Percentiles rank a stretch among this genome's conserved stretches.
Evolutionary conservation across 2,888 invertebrate species (phyloP).

Genomic region (Geophilus truncorum): DNA sequence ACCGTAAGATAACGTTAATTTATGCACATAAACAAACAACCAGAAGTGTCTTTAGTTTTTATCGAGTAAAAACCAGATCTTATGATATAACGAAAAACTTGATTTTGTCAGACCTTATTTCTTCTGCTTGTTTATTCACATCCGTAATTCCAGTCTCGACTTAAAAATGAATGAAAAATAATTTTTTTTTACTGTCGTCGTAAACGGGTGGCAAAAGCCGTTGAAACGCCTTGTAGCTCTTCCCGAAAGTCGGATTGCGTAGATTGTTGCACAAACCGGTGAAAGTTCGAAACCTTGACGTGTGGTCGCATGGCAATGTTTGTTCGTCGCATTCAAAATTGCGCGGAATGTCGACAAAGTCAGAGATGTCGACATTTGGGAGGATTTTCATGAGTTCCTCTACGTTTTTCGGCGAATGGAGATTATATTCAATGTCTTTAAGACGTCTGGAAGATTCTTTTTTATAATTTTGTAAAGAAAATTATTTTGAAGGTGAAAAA

Average conservation of each 20-base stretch:
- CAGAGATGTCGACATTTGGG: constrained; percentile 50
- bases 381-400: constrained; percentile 49
- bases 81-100: neutral
- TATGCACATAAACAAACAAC: neutral
- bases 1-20: too few species aligned
- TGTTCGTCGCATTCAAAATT: constrained; percentile 57
- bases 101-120: neutral
- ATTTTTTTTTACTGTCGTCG: constrained; percentile 65
- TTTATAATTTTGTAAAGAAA: neutral
- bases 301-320: constrained; percentile 63
- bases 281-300: constrained; percentile 57
- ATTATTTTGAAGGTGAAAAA: neutral
- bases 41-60: too few species aligned
- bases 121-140: neutral
- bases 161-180: too few species aligned
- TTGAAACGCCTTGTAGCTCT: constrained; percentile 77
- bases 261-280: constrained; percentile 86
- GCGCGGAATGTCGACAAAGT: constrained; percentile 49
- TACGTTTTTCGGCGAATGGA: constrained; percentile 43
- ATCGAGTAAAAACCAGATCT: too few species aligned
- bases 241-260: constrained; percentile 72
- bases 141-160: neutral
- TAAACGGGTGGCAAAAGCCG: constrained; percentile 78
- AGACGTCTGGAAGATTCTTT: constrained; percentile 33
- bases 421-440: constrained; percentile 41